Conservation (phyloP, 2,113 vertebrate genomes). For the Colius striatus region DNA sequence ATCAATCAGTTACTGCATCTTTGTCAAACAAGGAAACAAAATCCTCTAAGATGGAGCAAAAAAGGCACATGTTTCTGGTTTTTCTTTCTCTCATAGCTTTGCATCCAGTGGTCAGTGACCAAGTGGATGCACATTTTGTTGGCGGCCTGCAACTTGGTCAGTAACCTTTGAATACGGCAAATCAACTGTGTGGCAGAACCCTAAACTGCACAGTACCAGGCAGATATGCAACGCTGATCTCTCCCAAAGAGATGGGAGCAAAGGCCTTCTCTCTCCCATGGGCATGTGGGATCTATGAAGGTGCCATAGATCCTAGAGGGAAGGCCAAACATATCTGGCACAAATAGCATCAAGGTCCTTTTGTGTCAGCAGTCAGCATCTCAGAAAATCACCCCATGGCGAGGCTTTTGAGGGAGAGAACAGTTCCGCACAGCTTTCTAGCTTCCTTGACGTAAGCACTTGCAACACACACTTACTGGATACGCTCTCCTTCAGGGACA, state of each 20-base stretch:
- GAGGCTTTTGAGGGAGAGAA: not conserved
- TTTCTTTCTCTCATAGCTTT: not conserved
- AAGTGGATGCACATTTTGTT: not conserved
- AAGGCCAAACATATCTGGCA: not conserved
- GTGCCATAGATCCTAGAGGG: not conserved
- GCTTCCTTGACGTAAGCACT: constrained; percentile 52
- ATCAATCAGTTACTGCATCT: not conserved
- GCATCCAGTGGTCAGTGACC: not conserved
- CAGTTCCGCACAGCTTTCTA: not conserved
- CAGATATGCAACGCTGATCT: not conserved
- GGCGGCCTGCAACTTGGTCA: not conserved
- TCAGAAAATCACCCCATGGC: not conserved
- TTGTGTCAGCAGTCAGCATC: not conserved
- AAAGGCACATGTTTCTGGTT: not conserved
- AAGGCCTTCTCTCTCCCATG: not conserved
- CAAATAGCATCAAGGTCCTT: not conserved
- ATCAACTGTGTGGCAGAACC: not conserved
- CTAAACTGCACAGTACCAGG: not conserved
- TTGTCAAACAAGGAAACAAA: not conserved
- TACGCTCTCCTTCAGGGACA: constrained; percentile 20
- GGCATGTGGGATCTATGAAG: not conserved
- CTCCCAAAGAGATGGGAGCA: not conserved
- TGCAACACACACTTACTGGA: constrained; percentile 23
- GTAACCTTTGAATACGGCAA: not conserved
- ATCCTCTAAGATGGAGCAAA: not conserved